A percentile compares a stretch with the other conserved stretches of the same genome.
phyloP scores from a whole-genome alignment of 2,888 invertebrate genomes.

The Danaus chrysippus region DNA sequence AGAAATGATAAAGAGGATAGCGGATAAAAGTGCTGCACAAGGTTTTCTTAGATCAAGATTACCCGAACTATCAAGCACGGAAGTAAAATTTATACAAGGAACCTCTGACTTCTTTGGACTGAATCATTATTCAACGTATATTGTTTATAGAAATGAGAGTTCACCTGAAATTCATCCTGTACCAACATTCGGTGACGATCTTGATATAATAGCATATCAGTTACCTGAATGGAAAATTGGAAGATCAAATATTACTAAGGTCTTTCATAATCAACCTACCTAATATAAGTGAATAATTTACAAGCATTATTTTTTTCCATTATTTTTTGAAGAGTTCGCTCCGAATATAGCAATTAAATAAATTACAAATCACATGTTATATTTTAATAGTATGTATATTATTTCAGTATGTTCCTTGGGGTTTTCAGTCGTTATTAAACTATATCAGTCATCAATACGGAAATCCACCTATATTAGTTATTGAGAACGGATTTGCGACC shows the following conservation, averaged over 20 bases:
- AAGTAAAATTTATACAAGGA: conserved; percentile 50
- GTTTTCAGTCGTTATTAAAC: too few species aligned
- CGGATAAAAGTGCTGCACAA: conserved; percentile 68
- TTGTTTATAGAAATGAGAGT: conserved; percentile 41
- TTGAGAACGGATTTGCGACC: too few species aligned
- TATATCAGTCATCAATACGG: too few species aligned
- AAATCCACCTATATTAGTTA: too few species aligned
- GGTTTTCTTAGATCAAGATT: conserved; percentile 61
- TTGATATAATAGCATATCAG: conserved; percentile 31
- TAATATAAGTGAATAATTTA: too few species aligned
- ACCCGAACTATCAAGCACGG: conserved; percentile 60
- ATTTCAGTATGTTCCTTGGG: too few species aligned
- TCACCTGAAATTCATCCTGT: conserved; percentile 28
- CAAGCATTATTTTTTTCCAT: too few species aligned
- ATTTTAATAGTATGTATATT: too few species aligned
- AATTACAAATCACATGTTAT: too few species aligned
- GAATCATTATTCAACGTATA: conserved; percentile 80
- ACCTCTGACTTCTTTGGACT: conserved; percentile 64
- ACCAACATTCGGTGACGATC: conserved; percentile 43
- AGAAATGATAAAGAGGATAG: conserved; percentile 76
- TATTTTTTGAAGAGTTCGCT: too few species aligned
- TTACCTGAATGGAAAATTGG: conserved; percentile 36
- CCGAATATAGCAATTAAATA: too few species aligned
- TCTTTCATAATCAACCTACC: conserved; percentile 11
- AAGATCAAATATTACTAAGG: conserved; percentile 33